phyloP scores from a whole-genome alignment of 2,797 vertebrate genomes.

The Scyliorhinus canicula region DNA sequence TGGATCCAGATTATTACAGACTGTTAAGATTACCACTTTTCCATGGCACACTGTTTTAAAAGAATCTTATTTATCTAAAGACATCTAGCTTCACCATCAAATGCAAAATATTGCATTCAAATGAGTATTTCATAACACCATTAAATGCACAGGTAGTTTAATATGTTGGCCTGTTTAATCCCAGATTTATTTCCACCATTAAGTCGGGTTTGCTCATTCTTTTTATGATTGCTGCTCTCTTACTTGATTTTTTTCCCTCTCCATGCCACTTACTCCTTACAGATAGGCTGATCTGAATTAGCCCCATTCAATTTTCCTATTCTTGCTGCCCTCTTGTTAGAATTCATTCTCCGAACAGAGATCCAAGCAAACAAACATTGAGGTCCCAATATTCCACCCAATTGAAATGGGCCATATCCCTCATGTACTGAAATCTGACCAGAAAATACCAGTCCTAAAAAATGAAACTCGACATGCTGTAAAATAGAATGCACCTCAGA shows the following conservation, averaged over 20 bases:
- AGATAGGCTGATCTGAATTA: neutral
- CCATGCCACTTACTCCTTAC: neutral
- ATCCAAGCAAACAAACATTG: neutral
- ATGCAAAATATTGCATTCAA: neutral
- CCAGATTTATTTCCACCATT: conserved; percentile 6
- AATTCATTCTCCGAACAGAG: neutral
- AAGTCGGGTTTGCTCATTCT: neutral
- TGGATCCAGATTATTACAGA: neutral
- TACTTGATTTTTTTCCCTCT: neutral
- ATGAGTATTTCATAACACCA: neutral
- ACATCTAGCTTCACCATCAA: neutral
- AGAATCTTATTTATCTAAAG: neutral
- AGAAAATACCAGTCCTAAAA: neutral
- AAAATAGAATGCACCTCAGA: neutral
- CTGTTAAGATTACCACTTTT: neutral
- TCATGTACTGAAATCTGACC: neutral
- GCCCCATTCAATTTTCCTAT: neutral
- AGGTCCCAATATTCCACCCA: neutral
- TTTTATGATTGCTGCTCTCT: neutral
- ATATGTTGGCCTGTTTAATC: neutral
- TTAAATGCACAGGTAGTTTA: neutral
- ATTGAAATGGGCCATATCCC: neutral
- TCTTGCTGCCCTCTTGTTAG: neutral
- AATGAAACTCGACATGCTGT: neutral
- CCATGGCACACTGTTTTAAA: neutral